phyloP scores from a whole-genome alignment of 2,113 vertebrate species.

The Ophthalmolycus amberensis region DNA sequence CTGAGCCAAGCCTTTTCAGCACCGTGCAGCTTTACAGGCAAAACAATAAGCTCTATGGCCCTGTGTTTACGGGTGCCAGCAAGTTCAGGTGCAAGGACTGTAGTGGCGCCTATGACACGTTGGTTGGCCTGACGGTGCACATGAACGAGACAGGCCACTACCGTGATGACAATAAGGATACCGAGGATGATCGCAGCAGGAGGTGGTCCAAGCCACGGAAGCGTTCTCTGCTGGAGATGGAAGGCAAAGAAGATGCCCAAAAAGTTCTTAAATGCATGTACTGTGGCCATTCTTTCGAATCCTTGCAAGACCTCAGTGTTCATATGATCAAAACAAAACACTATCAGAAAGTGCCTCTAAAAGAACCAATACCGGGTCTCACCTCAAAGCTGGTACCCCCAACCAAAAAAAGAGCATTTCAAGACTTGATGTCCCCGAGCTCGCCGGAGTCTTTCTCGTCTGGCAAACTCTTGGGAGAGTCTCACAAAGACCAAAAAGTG shows the following conservation, averaged over 20 bases:
- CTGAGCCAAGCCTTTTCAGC: constrained; percentile 98
- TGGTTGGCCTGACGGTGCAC: constrained; percentile 97
- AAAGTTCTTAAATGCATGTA: constrained; percentile 99
- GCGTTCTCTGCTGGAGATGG: constrained; percentile 98
- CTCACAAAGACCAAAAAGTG: constrained; percentile 93
- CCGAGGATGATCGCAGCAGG: constrained; percentile 92
- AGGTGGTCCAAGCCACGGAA: constrained; percentile 98
- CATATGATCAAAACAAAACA: constrained; percentile 99
- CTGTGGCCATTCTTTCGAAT: constrained; percentile 98
- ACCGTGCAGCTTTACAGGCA: constrained; percentile 98
- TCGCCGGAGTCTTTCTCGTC: constrained; percentile 91
- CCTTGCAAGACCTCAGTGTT: constrained; percentile 97
- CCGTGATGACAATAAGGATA: constrained; percentile 97
- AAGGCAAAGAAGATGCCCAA: constrained; percentile 98
- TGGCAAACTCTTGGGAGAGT: constrained; percentile 86
- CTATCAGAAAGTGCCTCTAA: constrained; percentile 99
- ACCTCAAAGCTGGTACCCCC: constrained; percentile 94
- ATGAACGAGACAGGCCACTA: constrained; percentile 99
- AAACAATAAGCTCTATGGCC: constrained; percentile 98
- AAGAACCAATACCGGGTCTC: constrained; percentile 98
- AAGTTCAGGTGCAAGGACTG: constrained; percentile 99
- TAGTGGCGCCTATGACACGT: constrained; percentile 96
- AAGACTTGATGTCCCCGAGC: constrained; percentile 92
- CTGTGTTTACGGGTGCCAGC: constrained; percentile 97
- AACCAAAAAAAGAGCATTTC: constrained; percentile 95